Percentiles rank a stretch among this genome's conserved stretches.
Evolutionary conservation across 1,140 invertebrate species (phyloP).

Genomic region (Leptestheria dahalacensis): DNA sequence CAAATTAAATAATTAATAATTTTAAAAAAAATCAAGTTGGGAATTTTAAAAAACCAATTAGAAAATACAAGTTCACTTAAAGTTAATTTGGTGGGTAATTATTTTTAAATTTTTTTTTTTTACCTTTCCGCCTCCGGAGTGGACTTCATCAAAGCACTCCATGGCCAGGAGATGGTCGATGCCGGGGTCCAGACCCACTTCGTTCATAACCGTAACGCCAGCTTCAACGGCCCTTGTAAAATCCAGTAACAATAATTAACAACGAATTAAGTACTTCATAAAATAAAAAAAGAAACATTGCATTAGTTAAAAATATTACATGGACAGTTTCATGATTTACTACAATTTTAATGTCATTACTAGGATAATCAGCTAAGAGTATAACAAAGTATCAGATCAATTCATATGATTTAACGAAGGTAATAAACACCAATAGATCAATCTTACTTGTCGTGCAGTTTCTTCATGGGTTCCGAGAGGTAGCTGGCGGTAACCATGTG

Average conservation of each 20-base stretch:
- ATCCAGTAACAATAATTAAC: too few species aligned
- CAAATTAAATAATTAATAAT: too few species aligned
- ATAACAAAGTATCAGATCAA: neutral
- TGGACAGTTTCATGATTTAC: too few species aligned
- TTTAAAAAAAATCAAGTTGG: too few species aligned
- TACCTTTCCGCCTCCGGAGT: slow-evolving; percentile 59
- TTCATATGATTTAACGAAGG: neutral
- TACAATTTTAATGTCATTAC: neutral
- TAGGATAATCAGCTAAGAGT: neutral
- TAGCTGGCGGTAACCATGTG: slow-evolving; percentile 97
- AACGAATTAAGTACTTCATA: slow-evolving; percentile 12
- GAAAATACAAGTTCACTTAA: too few species aligned
- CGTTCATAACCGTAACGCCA: slow-evolving; percentile 81
- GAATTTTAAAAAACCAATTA: too few species aligned
- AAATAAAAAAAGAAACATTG: slow-evolving; percentile 11
- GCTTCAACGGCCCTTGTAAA: slow-evolving; percentile 55
- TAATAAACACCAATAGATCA: neutral
- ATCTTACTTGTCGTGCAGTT: slow-evolving; percentile 58
- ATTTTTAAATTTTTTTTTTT: too few species aligned
- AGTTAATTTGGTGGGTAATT: too few species aligned
- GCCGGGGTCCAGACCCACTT: slow-evolving; percentile 93
- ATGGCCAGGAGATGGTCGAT: slow-evolving; percentile 94
- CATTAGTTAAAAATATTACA: neutral
- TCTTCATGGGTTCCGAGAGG: slow-evolving; percentile 62
- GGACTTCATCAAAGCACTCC: slow-evolving; percentile 88